Conservation (phyloP, 2,113 vertebrate genomes). For the Hippocampus abdominalis region DNA sequence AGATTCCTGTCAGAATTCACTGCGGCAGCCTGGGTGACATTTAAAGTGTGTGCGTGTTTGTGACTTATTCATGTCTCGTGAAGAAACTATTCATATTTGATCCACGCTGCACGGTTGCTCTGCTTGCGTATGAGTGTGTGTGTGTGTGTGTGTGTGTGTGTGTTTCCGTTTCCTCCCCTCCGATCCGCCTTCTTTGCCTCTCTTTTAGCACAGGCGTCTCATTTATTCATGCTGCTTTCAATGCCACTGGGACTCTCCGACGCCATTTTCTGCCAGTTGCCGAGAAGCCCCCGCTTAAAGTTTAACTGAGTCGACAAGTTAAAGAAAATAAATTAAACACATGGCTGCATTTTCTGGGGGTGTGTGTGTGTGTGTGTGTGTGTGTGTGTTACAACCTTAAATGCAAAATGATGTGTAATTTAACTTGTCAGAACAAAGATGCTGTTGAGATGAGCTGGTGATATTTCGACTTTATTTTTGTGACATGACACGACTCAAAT, state of each 20-base stretch:
- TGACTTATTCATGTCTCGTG: background rate
- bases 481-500: background rate
- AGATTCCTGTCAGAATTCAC: background rate
- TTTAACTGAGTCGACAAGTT: background rate
- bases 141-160: background rate
- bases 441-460: background rate
- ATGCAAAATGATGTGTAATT: background rate
- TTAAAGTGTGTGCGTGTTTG: background rate
- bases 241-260: background rate
- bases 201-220: background rate
- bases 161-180: background rate
- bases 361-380: background rate
- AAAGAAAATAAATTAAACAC: constrained; percentile 3
- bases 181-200: background rate
- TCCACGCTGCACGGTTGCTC: background rate
- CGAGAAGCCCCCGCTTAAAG: background rate
- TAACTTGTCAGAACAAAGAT: background rate
- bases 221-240: constrained; percentile 1
- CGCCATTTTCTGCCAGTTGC: background rate
- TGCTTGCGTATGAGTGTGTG: background rate
- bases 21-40: background rate
- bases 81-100: constrained; percentile 4
- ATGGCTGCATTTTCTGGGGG: background rate
- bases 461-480: background rate
- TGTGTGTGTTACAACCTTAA: background rate